Percentiles rank a stretch among this genome's conserved stretches.
Conservation (phyloP, 2,888 invertebrate species). For the Nomada hirtipes region DNA sequence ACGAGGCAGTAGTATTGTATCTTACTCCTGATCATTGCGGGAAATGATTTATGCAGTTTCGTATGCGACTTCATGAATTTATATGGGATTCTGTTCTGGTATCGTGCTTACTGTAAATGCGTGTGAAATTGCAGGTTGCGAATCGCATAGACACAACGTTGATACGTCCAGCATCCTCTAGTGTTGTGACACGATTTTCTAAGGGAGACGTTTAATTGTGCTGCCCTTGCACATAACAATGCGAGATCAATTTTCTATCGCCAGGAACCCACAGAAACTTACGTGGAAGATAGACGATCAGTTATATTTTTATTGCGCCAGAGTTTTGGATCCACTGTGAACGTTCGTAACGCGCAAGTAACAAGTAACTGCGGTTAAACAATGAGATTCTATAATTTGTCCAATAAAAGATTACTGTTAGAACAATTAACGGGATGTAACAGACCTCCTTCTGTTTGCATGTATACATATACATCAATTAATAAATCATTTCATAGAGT, state of each 20-base stretch:
- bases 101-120: constrained; percentile 48
- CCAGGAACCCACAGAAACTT: background rate
- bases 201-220: constrained; percentile 58
- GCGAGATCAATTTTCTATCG: constrained; percentile 16
- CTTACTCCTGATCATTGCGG: background rate
- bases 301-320: too few relatives aligned
- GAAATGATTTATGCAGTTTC: background rate
- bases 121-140: constrained; percentile 42
- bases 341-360: too few relatives aligned
- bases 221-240: constrained; percentile 48
- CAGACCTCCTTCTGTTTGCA: too few relatives aligned
- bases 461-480: too few relatives aligned
- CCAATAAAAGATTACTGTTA: too few relatives aligned
- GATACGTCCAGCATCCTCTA: constrained; percentile 36
- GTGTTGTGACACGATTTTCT: constrained; percentile 67
- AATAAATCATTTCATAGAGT: too few relatives aligned
- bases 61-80: constrained; percentile 32
- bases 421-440: too few relatives aligned
- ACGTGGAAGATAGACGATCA: too few relatives aligned
- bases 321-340: too few relatives aligned
- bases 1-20: background rate
- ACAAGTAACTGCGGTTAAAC: too few relatives aligned
- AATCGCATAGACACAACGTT: constrained; percentile 48
- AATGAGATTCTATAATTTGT: too few relatives aligned
- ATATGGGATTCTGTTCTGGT: constrained; percentile 27